Evolutionary conservation across 1,140 invertebrate species (phyloP), one percentile per base, ranked within the genome.

Genomic region (Mylabris phalerata): DNA sequence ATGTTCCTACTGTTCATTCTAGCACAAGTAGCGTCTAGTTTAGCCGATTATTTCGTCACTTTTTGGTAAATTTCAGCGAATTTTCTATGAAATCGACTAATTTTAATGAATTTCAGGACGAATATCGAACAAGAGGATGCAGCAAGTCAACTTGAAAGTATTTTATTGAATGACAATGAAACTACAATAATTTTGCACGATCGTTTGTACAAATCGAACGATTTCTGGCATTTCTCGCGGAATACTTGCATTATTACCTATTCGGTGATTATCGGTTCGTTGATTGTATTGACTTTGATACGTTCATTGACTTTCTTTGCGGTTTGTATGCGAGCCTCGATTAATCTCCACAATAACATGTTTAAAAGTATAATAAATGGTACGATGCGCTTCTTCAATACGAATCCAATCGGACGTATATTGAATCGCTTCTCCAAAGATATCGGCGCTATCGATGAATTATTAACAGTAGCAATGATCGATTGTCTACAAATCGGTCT

Each of bases 401-500:
- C 79, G 5, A 93, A 90, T 73, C 88, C 89, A 1, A 82, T 83
- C 4, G 87, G 86, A 2, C 74, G 85, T 1, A 88, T 89, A 63
- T 74, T 89, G 38, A 88, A 93, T 69, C 78, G 89, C 55, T 93
- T 92, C 75, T 88, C 89, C 0, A 90, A 91, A 75, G 92, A 95
- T 71, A 84, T 93, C 74, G 90, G 90, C 9, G 83, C 86, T 24
- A 84, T 94, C 25, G 93, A 95, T 73, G 91, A 94, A 71, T 78
- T 88, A 10, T 71, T 97, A 38, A 92, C 94, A 44, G 77, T 80
- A 50, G 80, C 83, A 11, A 52, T 72, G 2, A 62, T 73, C 10
- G 69, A 71, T 63, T 73, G 62, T 48, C 68, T 80, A 38, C 75
- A 93, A 81, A 90, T 90, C 66, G 80, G 83, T 9, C 74, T 92